Evolutionary conservation across 1,140 invertebrate species (phyloP).

Genomic region (Cherax destructor): DNA sequence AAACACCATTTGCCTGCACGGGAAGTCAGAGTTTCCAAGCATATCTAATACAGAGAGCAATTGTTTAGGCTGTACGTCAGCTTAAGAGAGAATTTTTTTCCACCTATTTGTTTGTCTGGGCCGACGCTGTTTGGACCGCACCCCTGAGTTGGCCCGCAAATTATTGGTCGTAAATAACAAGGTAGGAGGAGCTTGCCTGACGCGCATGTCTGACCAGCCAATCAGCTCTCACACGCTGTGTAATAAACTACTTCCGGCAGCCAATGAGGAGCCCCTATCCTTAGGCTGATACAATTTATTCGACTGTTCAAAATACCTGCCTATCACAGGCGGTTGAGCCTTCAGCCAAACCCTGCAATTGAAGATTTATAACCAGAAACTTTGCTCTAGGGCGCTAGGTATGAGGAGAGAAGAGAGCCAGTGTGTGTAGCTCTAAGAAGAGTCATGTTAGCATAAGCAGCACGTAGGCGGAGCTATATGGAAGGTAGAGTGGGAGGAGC

Average conservation of each 20-base stretch:
- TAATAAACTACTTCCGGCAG: conserved; percentile 61
- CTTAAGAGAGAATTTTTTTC: conserved; percentile 28
- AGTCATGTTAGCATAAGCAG: conserved; percentile 44
- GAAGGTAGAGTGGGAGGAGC: conserved; percentile 32
- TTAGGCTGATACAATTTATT: conserved; percentile 60
- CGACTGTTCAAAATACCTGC: conserved; percentile 55
- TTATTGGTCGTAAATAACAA: conserved; percentile 68
- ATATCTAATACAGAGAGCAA: conserved; percentile 46
- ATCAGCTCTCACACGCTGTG: conserved; percentile 30
- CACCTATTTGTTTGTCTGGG: conserved; percentile 58
- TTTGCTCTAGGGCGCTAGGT: conserved; percentile 29
- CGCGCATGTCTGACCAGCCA: conserved; percentile 58
- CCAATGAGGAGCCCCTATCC: conserved; percentile 47
- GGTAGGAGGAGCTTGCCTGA: conserved; percentile 53
- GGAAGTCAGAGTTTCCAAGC: conserved; percentile 19
- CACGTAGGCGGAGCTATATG: conserved; percentile 17
- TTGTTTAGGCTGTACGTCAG: conserved; percentile 43
- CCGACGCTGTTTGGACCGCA: conserved; percentile 59
- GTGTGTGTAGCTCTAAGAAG: conserved; percentile 13
- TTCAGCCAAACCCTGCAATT: conserved; percentile 57
- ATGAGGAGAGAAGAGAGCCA: conserved; percentile 27
- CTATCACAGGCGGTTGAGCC: conserved; percentile 46
- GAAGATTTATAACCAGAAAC: conserved; percentile 57
- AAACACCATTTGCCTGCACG: conserved; percentile 28
- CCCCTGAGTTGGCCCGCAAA: conserved; percentile 56